These are phyloP conservation scores for Prolemur simus DNA, from an alignment of 2,113 vertebrate genomes.

Conservation along the genomic window DNA sequence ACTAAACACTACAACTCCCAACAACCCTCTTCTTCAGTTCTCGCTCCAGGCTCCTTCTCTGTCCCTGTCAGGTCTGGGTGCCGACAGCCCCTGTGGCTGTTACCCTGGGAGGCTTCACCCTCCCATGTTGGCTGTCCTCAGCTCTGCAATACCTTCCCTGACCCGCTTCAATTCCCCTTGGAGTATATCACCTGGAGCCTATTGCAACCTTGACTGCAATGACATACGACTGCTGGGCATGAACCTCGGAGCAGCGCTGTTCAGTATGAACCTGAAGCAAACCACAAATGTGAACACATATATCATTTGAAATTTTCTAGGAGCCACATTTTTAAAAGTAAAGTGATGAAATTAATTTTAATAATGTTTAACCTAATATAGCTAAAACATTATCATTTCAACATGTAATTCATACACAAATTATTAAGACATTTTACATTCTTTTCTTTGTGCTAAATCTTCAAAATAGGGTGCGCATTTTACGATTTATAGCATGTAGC, in stretches of 20 bases:
- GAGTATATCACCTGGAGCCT: too few species aligned
- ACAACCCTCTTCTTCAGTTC: neutral
- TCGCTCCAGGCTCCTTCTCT: neutral
- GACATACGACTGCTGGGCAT: neutral
- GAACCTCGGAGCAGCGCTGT: neutral
- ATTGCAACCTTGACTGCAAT: neutral
- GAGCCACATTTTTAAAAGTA: neutral
- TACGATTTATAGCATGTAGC: too few species aligned
- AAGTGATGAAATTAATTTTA: neutral
- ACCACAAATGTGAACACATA: neutral
- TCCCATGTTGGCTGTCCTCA: neutral
- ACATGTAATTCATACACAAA: neutral
- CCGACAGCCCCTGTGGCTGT: too few species aligned
- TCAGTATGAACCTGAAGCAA: neutral
- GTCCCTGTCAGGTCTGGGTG: neutral
- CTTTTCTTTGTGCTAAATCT: neutral
- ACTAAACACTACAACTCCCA: neutral
- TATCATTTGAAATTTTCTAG: neutral
- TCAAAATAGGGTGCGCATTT: neutral
- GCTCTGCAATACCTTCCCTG: neutral
- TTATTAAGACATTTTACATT: neutral
- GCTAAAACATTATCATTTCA: neutral
- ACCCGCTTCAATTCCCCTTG: too few species aligned
- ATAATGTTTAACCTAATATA: neutral
- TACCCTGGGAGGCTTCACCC: too few species aligned